Evolutionary conservation across 2,888 invertebrate species (phyloP).

Genomic region (Dryomyza anilis): DNA sequence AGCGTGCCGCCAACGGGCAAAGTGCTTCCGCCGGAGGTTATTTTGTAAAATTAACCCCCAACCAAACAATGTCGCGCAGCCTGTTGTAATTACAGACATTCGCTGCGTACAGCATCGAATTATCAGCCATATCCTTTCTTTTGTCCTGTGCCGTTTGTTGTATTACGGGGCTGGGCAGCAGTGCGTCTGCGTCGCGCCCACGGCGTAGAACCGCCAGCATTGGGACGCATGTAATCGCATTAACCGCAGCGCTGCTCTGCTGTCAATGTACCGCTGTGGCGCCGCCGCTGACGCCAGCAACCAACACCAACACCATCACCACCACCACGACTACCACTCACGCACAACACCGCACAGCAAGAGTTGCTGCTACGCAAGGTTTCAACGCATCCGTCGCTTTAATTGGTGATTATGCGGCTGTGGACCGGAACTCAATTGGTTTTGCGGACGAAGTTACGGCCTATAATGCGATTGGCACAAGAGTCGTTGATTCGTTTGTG

Average conservation of each 20-base stretch:
- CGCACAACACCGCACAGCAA: not conserved
- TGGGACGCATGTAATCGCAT: not conserved
- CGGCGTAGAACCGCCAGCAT: not conserved
- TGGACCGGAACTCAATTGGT: conserved; percentile 24
- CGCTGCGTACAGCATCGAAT: too few relatives aligned
- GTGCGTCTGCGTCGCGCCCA: not conserved
- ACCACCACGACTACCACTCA: not conserved
- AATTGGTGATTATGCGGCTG: not conserved
- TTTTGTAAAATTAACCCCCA: too few relatives aligned
- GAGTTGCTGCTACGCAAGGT: not conserved
- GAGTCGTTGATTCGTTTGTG: conserved; percentile 16
- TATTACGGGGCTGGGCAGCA: not conserved
- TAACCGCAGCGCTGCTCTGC: not conserved
- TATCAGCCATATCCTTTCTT: too few relatives aligned
- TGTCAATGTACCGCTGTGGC: conserved; percentile 5
- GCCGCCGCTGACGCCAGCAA: not conserved
- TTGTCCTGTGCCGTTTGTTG: too few relatives aligned
- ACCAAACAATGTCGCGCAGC: too few relatives aligned
- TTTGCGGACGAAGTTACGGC: conserved; percentile 13
- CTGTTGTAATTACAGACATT: too few relatives aligned
- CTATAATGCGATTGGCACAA: conserved; percentile 8
- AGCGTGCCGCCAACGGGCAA: not conserved
- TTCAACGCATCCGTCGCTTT: not conserved
- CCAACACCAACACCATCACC: not conserved
- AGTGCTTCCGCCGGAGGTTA: conserved; percentile 11